A percentile compares a stretch with the other conserved stretches of the same genome.
Evolutionary conservation across 2,797 vertebrate genomes (phyloP).

Genomic region (Telmatherina bonti): DNA sequence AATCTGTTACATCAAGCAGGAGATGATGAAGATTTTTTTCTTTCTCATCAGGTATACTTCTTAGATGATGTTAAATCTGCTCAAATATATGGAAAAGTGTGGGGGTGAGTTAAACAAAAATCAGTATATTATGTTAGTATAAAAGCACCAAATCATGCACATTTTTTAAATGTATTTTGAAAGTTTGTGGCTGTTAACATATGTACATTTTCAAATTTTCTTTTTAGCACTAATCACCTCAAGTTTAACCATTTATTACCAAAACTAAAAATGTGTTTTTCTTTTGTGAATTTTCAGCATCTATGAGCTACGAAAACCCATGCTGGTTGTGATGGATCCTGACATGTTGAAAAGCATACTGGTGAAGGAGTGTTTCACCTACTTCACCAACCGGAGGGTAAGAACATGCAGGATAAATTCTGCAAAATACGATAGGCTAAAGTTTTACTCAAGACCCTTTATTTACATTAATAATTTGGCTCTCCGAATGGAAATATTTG

Average conservation of each 20-base stretch:
- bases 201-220: not conserved
- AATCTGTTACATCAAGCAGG: not conserved
- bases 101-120: conserved; percentile 64
- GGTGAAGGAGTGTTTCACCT: conserved; percentile 79
- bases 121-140: not conserved
- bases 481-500: no score
- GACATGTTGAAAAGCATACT: conserved; percentile 77
- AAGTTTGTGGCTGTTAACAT: not conserved
- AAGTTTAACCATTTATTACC: not conserved
- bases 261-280: conserved; percentile 1
- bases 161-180: not conserved
- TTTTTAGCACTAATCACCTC: not conserved
- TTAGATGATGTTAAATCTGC: conserved; percentile 25
- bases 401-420: conserved; percentile 25
- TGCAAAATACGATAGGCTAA: not conserved
- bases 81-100: conserved; percentile 66
- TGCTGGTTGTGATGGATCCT: conserved; percentile 75
- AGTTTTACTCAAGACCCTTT: no score
- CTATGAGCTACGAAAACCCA: conserved; percentile 76
- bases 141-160: not conserved
- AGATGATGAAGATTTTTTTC: not conserved
- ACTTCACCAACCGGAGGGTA: conserved; percentile 79
- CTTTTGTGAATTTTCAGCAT: conserved; percentile 29
- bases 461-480: no score
- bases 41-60: conserved; percentile 61